Percentiles rank a stretch among this genome's conserved stretches.
phyloP scores from a whole-genome alignment of 1,140 invertebrate species.

The Lordiphosa clarofinis region DNA sequence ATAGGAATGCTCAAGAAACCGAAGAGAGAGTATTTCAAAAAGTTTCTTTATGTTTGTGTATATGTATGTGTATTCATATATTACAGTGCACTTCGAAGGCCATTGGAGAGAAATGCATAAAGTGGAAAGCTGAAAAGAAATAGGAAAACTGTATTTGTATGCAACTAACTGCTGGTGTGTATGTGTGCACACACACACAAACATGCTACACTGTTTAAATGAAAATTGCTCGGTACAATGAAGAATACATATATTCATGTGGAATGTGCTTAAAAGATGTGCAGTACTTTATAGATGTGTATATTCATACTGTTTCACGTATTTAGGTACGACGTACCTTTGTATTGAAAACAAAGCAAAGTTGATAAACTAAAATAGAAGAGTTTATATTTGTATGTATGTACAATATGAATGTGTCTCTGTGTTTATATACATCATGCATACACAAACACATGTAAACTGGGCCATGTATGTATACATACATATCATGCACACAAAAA shows the following conservation, averaged over 20 bases:
- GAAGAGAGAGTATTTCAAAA: conserved; percentile 6
- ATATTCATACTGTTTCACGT: conserved; percentile 12
- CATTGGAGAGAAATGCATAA: conserved; percentile 38
- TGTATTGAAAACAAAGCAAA: conserved; percentile 44
- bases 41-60: conserved; percentile 29
- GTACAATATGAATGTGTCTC: neutral
- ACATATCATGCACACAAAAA: conserved; percentile 13
- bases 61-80: conserved; percentile 17
- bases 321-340: conserved; percentile 26
- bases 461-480: conserved; percentile 10
- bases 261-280: conserved; percentile 4
- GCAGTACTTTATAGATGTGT: conserved; percentile 28
- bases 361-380: conserved; percentile 26
- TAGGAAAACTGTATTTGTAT: conserved; percentile 23
- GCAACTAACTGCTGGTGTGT: conserved; percentile 1
- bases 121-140: conserved; percentile 41
- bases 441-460: conserved; percentile 2
- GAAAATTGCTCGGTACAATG: neutral
- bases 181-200: neutral
- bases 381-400: conserved; percentile 14
- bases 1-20: too few relatives aligned
- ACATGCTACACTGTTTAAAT: neutral
- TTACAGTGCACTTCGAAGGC: conserved; percentile 48
- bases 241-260: conserved; percentile 15
- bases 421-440: conserved; percentile 6